Evolutionary conservation across 2,797 vertebrate species (phyloP).

Genomic region (Fringilla coelebs): DNA sequence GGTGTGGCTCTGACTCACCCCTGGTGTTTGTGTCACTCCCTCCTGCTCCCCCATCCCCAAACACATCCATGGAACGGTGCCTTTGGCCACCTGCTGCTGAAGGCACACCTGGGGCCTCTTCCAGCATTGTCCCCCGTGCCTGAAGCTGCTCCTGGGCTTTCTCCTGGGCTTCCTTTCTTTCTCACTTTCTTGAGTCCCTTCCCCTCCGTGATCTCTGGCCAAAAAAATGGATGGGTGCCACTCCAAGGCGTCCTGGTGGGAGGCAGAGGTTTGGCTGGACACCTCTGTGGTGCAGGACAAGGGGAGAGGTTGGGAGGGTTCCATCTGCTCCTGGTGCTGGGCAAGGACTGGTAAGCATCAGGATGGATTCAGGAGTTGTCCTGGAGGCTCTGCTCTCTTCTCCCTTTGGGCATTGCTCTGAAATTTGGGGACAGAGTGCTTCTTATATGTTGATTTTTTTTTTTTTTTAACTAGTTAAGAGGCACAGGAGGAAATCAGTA

Average conservation of each 20-base stretch:
- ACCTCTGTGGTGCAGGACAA: not conserved
- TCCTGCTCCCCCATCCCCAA: not conserved
- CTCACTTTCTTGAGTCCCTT: not conserved
- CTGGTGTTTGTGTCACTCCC: not conserved
- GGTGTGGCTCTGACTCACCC: not conserved
- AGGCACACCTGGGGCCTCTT: not conserved
- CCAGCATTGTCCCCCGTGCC: accelerated
- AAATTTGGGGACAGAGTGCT: not conserved
- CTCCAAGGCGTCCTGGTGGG: not conserved
- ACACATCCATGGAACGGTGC: accelerated
- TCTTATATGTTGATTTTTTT: not conserved
- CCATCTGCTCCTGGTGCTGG: too few species aligned
- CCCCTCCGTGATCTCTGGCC: accelerated
- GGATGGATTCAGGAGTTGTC: not conserved
- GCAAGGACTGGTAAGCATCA: not conserved
- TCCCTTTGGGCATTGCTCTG: not conserved
- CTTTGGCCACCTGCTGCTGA: not conserved
- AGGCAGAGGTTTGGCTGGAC: not conserved
- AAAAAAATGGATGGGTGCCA: accelerated
- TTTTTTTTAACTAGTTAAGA: not conserved
- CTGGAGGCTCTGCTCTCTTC: not conserved
- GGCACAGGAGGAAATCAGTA: constrained; percentile 2
- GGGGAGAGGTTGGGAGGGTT: accelerated
- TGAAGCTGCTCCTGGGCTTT: not conserved
- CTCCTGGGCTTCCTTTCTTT: not conserved